Evolutionary conservation across 2,888 invertebrate genomes (phyloP).

Genomic region (Germaria angustata): DNA sequence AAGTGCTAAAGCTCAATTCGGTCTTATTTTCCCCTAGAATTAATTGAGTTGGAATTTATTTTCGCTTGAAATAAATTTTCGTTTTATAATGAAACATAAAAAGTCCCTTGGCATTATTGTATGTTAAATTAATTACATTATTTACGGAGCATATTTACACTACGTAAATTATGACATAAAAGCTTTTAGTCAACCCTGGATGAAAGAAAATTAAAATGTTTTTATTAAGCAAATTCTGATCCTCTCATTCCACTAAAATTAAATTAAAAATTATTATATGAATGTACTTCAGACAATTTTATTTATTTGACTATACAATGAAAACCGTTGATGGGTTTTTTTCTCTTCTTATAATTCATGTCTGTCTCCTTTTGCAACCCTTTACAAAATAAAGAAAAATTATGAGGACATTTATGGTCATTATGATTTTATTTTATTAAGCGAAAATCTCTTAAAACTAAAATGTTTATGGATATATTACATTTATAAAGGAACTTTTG

Average conservation of each 20-base stretch:
- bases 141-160: not conserved
- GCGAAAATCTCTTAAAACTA: conserved; percentile 7
- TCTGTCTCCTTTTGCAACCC: not conserved
- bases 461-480: not conserved
- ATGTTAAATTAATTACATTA: not conserved
- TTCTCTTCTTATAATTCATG: not conserved
- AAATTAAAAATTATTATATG: not conserved
- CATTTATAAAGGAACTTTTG: not conserved
- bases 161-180: not conserved
- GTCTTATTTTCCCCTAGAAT: no score
- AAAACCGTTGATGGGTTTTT: not conserved
- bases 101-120: not conserved
- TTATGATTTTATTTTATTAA: conserved; percentile 39
- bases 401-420: conserved; percentile 22
- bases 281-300: not conserved
- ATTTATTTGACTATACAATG: not conserved
- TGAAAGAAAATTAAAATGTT: not conserved
- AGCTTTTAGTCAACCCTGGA: not conserved
- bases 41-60: no score
- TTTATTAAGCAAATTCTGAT: not conserved
- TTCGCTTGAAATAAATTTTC: no score
- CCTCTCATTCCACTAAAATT: not conserved
- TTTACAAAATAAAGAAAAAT: conserved; percentile 36
- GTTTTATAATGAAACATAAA: not conserved
- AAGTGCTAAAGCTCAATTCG: no score